These are phyloP conservation scores for Illadopsis cleaveri DNA, from an alignment of 2,113 vertebrate species.

Conservation along the genomic window DNA sequence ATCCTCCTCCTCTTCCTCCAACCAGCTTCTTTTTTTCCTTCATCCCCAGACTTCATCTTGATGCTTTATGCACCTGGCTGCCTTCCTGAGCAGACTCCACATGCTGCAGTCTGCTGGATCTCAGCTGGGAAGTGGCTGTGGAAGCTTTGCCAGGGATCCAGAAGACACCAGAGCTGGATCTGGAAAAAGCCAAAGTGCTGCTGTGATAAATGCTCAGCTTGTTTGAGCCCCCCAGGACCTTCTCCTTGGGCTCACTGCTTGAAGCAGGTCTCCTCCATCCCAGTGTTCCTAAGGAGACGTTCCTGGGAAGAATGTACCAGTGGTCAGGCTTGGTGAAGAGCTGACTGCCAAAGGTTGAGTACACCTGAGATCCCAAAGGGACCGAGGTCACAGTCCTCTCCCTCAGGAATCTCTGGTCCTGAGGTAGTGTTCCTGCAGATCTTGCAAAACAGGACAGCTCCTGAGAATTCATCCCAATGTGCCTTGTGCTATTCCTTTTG, in stretches of 20 bases:
- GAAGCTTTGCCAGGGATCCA: not conserved
- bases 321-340: not conserved
- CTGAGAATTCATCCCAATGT: not conserved
- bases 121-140: not conserved
- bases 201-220: not conserved
- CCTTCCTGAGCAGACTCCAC: not conserved
- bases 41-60: not conserved
- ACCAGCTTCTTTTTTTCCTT: not conserved
- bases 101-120: not conserved
- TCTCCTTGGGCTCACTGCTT: not conserved
- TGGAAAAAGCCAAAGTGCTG: not conserved
- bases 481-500: not conserved
- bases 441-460: not conserved
- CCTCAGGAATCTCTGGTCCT: not conserved
- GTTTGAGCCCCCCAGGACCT: not conserved
- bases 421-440: not conserved
- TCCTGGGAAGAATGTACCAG: not conserved
- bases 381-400: not conserved
- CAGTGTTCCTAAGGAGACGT: not conserved
- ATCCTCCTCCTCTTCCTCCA: slow-evolving; percentile 5
- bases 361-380: not conserved
- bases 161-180: not conserved
- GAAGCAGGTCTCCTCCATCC: not conserved
- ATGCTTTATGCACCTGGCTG: slow-evolving; percentile 26
- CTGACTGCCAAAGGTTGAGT: not conserved